Conservation (phyloP, 2,113 vertebrate genomes). For the Pseudopodoces humilis region DNA sequence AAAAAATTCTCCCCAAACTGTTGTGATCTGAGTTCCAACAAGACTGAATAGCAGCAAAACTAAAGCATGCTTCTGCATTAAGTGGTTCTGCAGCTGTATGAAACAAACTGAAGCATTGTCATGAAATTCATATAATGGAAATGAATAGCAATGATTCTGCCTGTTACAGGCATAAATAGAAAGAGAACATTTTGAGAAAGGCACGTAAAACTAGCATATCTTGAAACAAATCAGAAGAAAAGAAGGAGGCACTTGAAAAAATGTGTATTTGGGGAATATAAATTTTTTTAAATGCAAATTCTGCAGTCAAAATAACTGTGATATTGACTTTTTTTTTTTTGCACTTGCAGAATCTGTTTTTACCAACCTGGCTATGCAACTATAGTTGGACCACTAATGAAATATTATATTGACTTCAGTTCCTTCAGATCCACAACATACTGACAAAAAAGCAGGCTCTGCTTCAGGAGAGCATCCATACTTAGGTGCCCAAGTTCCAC, state of each 20-base stretch:
- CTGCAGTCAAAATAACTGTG: background rate
- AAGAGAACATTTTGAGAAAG: background rate
- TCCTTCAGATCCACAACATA: background rate
- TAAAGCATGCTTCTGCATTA: background rate
- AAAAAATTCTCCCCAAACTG: background rate
- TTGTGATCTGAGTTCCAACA: background rate
- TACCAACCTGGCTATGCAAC: background rate
- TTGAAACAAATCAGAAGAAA: background rate
- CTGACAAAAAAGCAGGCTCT: background rate
- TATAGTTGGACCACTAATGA: background rate
- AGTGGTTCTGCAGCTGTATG: background rate
- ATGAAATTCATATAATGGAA: background rate
- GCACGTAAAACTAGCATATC: background rate
- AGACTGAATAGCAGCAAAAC: background rate
- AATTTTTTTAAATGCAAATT: background rate
- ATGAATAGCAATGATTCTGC: background rate
- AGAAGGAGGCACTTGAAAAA: background rate
- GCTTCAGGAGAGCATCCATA: background rate
- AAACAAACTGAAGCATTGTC: background rate
- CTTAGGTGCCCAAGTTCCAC: background rate
- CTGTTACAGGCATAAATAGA: background rate
- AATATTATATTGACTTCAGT: background rate
- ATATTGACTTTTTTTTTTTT: background rate
- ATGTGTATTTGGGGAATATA: background rate
- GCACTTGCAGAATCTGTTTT: background rate